Evolutionary conservation across 2,888 invertebrate species (phyloP), one percentile per base, ranked within the genome.

Genomic region (Mesorhabditis sp.): DNA sequence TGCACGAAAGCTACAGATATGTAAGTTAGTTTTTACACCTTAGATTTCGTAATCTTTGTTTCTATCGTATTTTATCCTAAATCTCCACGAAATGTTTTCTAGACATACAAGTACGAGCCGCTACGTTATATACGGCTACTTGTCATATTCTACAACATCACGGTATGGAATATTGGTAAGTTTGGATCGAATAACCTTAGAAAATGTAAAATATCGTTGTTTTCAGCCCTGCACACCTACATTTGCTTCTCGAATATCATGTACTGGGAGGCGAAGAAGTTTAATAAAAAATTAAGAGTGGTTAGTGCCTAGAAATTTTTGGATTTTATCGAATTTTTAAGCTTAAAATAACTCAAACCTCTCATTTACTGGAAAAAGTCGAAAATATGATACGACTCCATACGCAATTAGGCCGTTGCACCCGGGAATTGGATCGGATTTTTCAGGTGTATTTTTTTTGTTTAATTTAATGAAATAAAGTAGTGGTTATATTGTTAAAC

Each of bases 241-340:
- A 50, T 50, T 2, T 50, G 58, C 58, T 50, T 50, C 7, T 50
- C 58, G n/a, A 50, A 50, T 50, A 50, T 50, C n/a, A 50, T 50
- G 58, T 50, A 50, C 58, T 50, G 58, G 58, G 58, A 50, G 58
- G 58, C 58, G 58, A 50, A 50, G 58, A 50, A 50, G 58, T 50
- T 50, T n/a, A 50, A 50, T 50, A 10, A n/a, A 50, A 50, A 50
- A n/a, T 50, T 50, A n/a, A 50, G n/a, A 50, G 58, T 13, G 58
- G 58, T 50, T 13, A 50, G n/a, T n/a, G 2, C 1, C n/a, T 50
- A 13, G 58, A 50, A n/a, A 2, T 13, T n/a, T 50, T 50, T 2
- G 1, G 2, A n/a, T 50, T 13, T n/a, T 50, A 13, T 10, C 1
- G 58, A 10, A 50, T 50, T 50, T 13, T 28, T 28, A 28, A 28